Percentiles rank a stretch among this genome's conserved stretches.
These are phyloP conservation scores for Thamnophis elegans DNA, from an alignment of 2,797 vertebrate genomes.

Conservation along the genomic window DNA sequence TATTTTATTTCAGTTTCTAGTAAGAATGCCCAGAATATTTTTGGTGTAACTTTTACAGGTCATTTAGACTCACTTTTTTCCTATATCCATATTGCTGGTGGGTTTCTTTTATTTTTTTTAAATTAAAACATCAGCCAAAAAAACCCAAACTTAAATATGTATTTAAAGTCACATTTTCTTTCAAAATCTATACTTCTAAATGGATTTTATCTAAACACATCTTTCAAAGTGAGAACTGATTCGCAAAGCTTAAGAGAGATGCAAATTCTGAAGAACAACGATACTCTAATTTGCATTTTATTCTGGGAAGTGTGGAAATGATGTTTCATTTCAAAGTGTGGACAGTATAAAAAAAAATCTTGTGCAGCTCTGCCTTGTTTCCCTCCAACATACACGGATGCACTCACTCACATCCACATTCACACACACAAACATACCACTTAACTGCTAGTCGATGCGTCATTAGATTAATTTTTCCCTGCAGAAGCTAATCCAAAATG, in stretches of 20 bases:
- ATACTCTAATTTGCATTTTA: background rate
- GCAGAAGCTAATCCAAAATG: background rate
- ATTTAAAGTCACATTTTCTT: background rate
- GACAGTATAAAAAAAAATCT: background rate
- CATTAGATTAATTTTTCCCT: background rate
- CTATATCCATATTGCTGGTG: background rate
- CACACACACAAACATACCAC: background rate
- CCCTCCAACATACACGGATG: background rate
- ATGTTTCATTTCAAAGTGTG: background rate
- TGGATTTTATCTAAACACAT: slow-evolving; percentile 8
- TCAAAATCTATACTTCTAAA: background rate
- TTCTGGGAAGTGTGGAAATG: background rate
- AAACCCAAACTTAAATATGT: background rate
- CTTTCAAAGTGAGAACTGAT: background rate
- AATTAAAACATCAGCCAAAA: background rate
- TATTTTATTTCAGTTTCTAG: background rate
- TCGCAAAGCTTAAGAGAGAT: background rate
- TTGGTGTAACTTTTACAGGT: background rate
- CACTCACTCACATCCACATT: background rate
- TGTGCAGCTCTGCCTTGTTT: background rate
- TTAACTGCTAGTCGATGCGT: background rate
- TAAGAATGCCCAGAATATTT: background rate
- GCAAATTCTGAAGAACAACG: background rate
- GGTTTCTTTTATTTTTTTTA: background rate
- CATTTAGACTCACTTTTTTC: background rate